Percentiles rank a stretch among this genome's conserved stretches.
Evolutionary conservation across 2,888 invertebrate genomes (phyloP).

Genomic region (Aphodius sticticus): DNA sequence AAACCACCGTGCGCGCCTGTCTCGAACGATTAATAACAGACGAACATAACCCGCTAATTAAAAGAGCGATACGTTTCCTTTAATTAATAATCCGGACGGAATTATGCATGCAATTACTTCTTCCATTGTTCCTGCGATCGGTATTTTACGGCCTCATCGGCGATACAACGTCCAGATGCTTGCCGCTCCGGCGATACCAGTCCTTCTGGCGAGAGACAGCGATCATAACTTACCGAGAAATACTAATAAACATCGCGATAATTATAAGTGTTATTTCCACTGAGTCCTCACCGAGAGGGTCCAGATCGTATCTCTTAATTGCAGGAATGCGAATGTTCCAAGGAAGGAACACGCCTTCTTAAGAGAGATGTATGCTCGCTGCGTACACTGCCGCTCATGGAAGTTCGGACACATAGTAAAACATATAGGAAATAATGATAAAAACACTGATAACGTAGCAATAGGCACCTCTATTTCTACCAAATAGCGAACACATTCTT

Average conservation of each 20-base stretch:
- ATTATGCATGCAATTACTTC: slow-evolving; percentile 11
- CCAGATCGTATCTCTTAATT: slow-evolving; percentile 24
- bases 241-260: slow-evolving; percentile 24
- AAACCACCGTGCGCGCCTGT: neutral
- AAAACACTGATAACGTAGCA: too few species aligned
- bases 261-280: slow-evolving; percentile 17
- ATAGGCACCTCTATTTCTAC: too few species aligned
- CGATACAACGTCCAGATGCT: neutral
- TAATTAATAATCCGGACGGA: slow-evolving; percentile 16
- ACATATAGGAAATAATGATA: too few species aligned
- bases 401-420: too few species aligned
- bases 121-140: slow-evolving; percentile 10
- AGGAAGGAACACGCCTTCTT: neutral
- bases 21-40: neutral
- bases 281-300: neutral
- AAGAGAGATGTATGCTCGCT: neutral
- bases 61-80: slow-evolving; percentile 18
- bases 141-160: neutral
- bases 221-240: slow-evolving; percentile 26
- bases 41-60: slow-evolving; percentile 10
- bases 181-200: neutral
- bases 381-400: neutral
- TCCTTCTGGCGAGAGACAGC: neutral
- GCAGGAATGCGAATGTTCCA: neutral
- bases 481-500: too few species aligned